phyloP scores from a whole-genome alignment of 2,888 invertebrate genomes.

The Apamea anceps region DNA sequence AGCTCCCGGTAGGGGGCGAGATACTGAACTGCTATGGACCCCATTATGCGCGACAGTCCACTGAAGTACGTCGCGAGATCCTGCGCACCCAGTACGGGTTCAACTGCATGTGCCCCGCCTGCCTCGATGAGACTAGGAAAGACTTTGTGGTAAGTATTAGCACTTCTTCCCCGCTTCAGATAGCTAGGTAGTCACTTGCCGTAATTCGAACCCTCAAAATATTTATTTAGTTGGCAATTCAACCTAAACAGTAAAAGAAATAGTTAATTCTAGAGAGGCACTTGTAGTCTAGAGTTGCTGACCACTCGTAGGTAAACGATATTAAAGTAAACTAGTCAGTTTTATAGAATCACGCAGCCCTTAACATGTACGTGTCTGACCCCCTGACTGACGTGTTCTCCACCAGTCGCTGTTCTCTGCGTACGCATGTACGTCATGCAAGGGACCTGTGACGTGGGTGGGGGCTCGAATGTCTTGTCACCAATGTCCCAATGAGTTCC shows the following conservation, averaged over 20 bases:
- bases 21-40: constrained; percentile 96
- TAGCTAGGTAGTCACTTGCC: constrained; percentile 11
- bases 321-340: constrained; percentile 14
- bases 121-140: constrained; percentile 83
- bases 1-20: constrained; percentile 92
- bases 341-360: constrained; percentile 1
- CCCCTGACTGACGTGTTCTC: constrained; percentile 30
- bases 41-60: constrained; percentile 92
- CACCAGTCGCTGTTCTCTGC: constrained; percentile 82
- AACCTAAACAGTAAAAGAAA: background rate
- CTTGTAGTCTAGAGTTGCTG: constrained; percentile 38
- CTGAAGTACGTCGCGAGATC: constrained; percentile 90
- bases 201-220: constrained; percentile 1
- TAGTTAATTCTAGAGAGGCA: constrained; percentile 22
- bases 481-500: constrained; percentile 80
- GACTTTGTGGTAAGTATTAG: constrained; percentile 80
- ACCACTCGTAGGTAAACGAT: constrained; percentile 15
- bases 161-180: background rate
- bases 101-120: constrained; percentile 93
- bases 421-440: constrained; percentile 84
- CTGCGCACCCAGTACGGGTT: constrained; percentile 94
- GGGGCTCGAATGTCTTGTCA: constrained; percentile 74
- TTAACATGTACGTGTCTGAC: constrained; percentile 16
- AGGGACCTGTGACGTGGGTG: constrained; percentile 80
- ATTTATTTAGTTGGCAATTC: constrained; percentile 21